Percentiles rank a stretch among this genome's conserved stretches.
Evolutionary conservation across 2,888 invertebrate species (phyloP).

Genomic region (Eumerus sabulonum): DNA sequence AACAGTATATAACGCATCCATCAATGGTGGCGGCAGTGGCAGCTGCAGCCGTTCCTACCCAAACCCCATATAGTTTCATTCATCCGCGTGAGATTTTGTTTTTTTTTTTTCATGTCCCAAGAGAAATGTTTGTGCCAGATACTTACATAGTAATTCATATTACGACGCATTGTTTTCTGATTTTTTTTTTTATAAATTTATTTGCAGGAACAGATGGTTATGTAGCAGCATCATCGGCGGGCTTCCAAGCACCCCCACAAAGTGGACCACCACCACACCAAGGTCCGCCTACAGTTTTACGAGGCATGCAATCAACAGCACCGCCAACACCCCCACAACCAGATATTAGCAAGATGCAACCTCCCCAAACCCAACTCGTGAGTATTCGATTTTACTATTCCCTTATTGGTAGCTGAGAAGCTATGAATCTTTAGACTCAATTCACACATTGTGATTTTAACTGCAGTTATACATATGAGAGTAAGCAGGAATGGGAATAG

Average conservation of each 20-base stretch:
- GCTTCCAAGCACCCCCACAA: slow-evolving; percentile 74
- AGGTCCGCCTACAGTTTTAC: slow-evolving; percentile 73
- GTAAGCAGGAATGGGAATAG: too few relatives aligned
- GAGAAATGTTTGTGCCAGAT: too few relatives aligned
- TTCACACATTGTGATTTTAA: not conserved
- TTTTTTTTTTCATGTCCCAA: not conserved
- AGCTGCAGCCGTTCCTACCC: slow-evolving; percentile 54
- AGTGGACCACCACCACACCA: slow-evolving; percentile 73
- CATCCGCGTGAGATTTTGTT: slow-evolving; percentile 57
- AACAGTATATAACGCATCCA: slow-evolving; percentile 60
- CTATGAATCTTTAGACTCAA: not conserved
- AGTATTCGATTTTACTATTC: slow-evolving; percentile 43
- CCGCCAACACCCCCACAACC: slow-evolving; percentile 73
- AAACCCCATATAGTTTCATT: slow-evolving; percentile 52
- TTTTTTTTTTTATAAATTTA: slow-evolving; percentile 24
- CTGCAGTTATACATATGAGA: too few relatives aligned
- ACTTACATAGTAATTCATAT: too few relatives aligned
- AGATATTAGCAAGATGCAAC: slow-evolving; percentile 77
- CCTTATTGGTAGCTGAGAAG: too few relatives aligned
- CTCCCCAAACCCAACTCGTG: slow-evolving; percentile 76
- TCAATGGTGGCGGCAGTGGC: slow-evolving; percentile 52
- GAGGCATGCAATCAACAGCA: slow-evolving; percentile 76
- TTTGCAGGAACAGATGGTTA: slow-evolving; percentile 75
- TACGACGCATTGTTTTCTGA: slow-evolving; percentile 30
- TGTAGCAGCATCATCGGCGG: slow-evolving; percentile 78